These are phyloP conservation scores for Passer domesticus DNA, from an alignment of 2,113 vertebrate genomes.

Conservation along the genomic window DNA sequence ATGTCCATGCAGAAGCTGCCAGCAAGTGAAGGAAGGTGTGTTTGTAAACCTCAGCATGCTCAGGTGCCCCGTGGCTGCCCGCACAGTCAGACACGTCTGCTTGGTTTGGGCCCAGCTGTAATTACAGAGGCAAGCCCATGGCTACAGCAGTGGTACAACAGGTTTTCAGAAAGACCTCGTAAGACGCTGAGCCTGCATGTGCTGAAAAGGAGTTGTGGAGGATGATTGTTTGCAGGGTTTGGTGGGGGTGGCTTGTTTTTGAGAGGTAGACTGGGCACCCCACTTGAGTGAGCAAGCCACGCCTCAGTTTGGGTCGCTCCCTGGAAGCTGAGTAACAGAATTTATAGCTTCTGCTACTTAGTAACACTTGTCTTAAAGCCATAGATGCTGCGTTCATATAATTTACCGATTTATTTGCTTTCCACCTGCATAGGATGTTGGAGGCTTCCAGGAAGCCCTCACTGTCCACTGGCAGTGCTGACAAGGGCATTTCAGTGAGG, in stretches of 20 bases:
- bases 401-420: neutral
- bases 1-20: neutral
- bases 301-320: rapidly evolving
- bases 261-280: neutral
- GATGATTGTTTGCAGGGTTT: neutral
- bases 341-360: neutral
- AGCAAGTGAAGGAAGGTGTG: neutral
- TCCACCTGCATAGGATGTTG: rapidly evolving
- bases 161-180: neutral
- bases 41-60: rapidly evolving
- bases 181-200: neutral
- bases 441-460: neutral
- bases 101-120: neutral
- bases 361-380: neutral
- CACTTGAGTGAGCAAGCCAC: rapidly evolving
- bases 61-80: neutral
- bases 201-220: neutral
- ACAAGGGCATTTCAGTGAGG: neutral
- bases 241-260: neutral
- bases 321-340: neutral
- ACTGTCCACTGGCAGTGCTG: rapidly evolving
- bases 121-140: neutral
- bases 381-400: rapidly evolving
- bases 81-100: neutral
- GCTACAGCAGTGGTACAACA: neutral